phyloP scores from a whole-genome alignment of 2,113 vertebrate genomes.

The Mungos mungo region DNA sequence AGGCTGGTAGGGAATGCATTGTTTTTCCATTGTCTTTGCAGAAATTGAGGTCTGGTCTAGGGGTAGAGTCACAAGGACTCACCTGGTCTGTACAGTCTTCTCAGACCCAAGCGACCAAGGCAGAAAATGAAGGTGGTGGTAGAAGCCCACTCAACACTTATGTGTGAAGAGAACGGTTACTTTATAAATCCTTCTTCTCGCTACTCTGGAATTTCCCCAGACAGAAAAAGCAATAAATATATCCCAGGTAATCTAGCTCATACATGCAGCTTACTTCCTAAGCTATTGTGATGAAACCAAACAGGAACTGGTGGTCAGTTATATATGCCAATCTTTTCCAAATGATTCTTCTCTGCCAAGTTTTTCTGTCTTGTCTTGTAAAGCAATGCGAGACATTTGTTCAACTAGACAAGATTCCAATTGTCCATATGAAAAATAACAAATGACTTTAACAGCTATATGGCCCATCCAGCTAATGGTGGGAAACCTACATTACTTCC shows the following conservation, averaged over 20 bases:
- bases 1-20: background rate
- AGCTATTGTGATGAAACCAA: background rate
- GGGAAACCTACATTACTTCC: background rate
- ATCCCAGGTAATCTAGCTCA: background rate
- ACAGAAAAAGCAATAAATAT: background rate
- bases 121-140: background rate
- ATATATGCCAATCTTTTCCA: background rate
- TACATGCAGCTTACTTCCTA: background rate
- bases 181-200: background rate
- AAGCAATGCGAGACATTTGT: slow-evolving; percentile 4
- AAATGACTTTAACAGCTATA: background rate
- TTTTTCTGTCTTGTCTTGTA: background rate
- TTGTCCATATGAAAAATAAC: background rate
- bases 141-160: background rate
- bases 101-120: background rate
- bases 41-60: background rate
- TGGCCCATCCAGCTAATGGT: background rate
- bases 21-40: background rate
- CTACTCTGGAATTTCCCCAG: background rate
- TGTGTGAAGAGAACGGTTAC: background rate
- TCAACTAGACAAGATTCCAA: background rate
- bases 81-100: background rate
- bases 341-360: background rate
- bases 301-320: background rate
- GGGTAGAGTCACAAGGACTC: background rate